Conservation (phyloP, 2,888 invertebrate species). For the Eumerus sabulonum region DNA sequence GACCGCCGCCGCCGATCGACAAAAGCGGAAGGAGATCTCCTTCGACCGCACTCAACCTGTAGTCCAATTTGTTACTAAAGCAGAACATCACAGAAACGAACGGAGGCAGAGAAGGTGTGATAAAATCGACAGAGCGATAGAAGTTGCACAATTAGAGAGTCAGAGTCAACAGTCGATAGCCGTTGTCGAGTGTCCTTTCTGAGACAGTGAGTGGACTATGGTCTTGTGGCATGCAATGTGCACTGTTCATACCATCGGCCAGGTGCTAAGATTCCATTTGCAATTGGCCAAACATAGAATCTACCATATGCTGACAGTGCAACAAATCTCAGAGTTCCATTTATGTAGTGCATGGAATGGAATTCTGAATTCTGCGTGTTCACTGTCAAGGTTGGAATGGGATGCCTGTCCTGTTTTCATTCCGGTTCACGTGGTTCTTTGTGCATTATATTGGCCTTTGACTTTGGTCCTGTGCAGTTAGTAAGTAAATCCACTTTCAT, state of each 20-base stretch:
- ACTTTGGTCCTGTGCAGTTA: too few species aligned
- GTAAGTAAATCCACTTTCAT: too few species aligned
- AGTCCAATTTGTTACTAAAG: slow-evolving; percentile 51
- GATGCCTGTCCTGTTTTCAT: slow-evolving; percentile 5
- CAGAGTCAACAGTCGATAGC: slow-evolving; percentile 2
- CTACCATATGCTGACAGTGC: slow-evolving; percentile 23
- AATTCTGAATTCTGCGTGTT: slow-evolving; percentile 53
- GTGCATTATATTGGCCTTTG: too few species aligned
- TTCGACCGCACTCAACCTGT: slow-evolving; percentile 14
- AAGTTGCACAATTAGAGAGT: slow-evolving; percentile 61
- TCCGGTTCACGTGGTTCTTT: too few species aligned
- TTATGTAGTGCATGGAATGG: slow-evolving; percentile 31
- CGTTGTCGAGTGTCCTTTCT: slow-evolving; percentile 37
- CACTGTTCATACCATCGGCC: slow-evolving; percentile 31
- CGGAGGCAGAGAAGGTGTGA: slow-evolving; percentile 47
- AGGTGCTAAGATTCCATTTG: slow-evolving; percentile 54
- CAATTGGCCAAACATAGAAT: slow-evolving; percentile 57
- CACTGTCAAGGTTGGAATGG: slow-evolving; percentile 58
- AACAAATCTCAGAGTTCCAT: slow-evolving; percentile 15
- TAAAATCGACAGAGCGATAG: slow-evolving; percentile 53
- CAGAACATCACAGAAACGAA: background rate
- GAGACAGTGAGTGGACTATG: slow-evolving; percentile 29
- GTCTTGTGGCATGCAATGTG: slow-evolving; percentile 47
- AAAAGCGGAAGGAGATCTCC: slow-evolving; percentile 30
- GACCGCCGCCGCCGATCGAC: slow-evolving; percentile 19